Evolutionary conservation across 2,888 invertebrate genomes (phyloP).

Genomic region (Metellina segmentata): DNA sequence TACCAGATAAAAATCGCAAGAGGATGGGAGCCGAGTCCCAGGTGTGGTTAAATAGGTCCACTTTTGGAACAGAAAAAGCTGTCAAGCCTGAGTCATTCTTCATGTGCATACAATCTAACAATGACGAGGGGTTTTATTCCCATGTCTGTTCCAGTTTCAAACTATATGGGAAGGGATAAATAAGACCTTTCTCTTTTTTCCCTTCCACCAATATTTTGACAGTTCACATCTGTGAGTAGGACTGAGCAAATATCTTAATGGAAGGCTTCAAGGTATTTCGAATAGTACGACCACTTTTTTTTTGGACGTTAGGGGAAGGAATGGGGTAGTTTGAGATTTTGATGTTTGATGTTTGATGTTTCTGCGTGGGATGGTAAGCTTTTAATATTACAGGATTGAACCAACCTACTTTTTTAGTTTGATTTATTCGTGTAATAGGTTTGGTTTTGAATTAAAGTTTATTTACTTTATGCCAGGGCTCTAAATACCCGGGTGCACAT

Average conservation of each 20-base stretch:
- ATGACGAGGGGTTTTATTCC: constrained; percentile 25
- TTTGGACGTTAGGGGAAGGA: neutral
- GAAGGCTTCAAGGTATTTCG: neutral
- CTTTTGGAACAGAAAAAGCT: constrained; percentile 56
- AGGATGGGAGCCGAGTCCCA: constrained; percentile 14
- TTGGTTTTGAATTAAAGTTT: too few relatives aligned
- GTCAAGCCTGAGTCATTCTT: constrained; percentile 54
- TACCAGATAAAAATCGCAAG: constrained; percentile 38
- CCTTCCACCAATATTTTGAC: constrained; percentile 22
- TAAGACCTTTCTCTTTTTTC: constrained; percentile 2
- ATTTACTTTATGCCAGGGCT: too few relatives aligned
- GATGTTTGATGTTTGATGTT: neutral
- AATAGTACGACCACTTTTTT: neutral
- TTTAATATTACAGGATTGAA: neutral
- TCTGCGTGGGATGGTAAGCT: neutral
- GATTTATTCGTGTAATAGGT: too few relatives aligned
- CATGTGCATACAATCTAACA: constrained; percentile 19
- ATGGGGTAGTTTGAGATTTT: neutral
- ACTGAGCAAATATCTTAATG: neutral
- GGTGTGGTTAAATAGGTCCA: constrained; percentile 65
- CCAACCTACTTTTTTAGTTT: too few relatives aligned
- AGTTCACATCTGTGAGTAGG: constrained; percentile 18
- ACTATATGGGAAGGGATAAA: neutral
- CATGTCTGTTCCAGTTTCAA: constrained; percentile 1
- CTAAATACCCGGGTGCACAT: too few relatives aligned